These are phyloP conservation scores for Sciaenops ocellatus DNA, from an alignment of 2,797 vertebrate genomes.

Conservation along the genomic window DNA sequence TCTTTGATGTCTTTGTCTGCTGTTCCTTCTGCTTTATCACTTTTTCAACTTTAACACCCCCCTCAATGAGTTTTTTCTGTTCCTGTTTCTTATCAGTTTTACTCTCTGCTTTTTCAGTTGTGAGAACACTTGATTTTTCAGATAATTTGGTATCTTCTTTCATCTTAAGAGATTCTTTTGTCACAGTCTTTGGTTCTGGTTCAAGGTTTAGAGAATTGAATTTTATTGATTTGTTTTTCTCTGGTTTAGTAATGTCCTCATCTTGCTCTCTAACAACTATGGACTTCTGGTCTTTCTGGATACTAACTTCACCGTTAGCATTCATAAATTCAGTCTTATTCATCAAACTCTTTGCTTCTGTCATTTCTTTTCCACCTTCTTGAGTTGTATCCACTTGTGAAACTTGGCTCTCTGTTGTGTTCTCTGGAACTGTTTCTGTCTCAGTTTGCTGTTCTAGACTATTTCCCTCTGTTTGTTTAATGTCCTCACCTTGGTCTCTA, in stretches of 20 bases:
- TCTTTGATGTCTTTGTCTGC: conserved; percentile 5
- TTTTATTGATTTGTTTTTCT: not conserved
- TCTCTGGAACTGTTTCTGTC: not conserved
- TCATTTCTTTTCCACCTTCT: not conserved
- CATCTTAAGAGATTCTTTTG: not conserved
- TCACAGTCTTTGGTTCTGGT: conserved; percentile 10
- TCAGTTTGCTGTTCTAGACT: not conserved
- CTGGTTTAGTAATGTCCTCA: conserved; percentile 9
- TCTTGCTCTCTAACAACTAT: not conserved
- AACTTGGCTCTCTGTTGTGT: not conserved
- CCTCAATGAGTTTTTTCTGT: not conserved
- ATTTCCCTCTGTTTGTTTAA: conserved; percentile 10
- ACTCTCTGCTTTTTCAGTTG: not conserved
- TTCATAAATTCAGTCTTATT: not conserved
- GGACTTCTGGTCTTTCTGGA: conserved; percentile 24
- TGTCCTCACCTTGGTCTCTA: conserved; percentile 1
- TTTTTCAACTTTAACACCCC: not conserved
- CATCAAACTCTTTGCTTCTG: not conserved
- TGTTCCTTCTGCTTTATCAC: conserved; percentile 12
- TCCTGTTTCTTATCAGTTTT: conserved; percentile 9
- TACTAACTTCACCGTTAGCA: not conserved
- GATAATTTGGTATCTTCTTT: not conserved
- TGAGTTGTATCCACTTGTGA: not conserved
- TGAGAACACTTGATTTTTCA: not conserved
- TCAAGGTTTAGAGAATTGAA: not conserved